Evolutionary conservation across 2,888 invertebrate genomes (phyloP), one percentile per base, ranked within the genome.

Genomic region (Agriopis marginaria): DNA sequence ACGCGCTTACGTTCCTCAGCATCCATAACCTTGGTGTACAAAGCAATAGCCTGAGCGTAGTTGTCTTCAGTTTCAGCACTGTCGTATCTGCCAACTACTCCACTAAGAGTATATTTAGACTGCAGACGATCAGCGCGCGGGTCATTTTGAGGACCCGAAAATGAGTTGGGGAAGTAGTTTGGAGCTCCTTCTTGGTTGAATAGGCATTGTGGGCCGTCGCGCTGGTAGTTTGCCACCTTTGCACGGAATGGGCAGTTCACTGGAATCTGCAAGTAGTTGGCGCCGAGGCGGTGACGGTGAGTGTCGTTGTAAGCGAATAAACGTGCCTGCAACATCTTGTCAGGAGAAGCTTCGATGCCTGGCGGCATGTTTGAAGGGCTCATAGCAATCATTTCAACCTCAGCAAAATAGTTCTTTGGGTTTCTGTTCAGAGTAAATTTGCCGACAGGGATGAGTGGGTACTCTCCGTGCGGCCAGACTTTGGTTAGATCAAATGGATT

Each of bases 101-200:
- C 99, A 65, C 95, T 91, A 0, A 96, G 83, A 96, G 63, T 95
- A 92, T 53, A 42, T 39, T 73, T 74, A 0, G 96, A 95, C 49
- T 95, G 89, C 47, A 96, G 80, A 44, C 93, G 89, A 75, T 95
- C 95, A 6, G 96, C 97, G 0, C 96, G 93, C 0, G 96, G 95
- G 79, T 96, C 95, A 70, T 95, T 96, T 75, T 96, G 95, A 0
- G 99, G 98, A 0, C 99, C 99, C 72, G 95, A 95, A 91, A 99
- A 99, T 72, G 98, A 99, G 94, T 99, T 99, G 0, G 99, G 99
- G 94, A 96, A 98, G 87, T 99, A 99, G 90, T 99, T 99, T 1
- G 99, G 99, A 5, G 97, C 97, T n/a, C 97, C 97, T 7, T 96
- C 97, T 89, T 98, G 98, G 88, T 98, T 98, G 77, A 95, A 90